Evolutionary conservation across 1,140 invertebrate genomes (phyloP).

Genomic region (Heterodera schachtii): DNA sequence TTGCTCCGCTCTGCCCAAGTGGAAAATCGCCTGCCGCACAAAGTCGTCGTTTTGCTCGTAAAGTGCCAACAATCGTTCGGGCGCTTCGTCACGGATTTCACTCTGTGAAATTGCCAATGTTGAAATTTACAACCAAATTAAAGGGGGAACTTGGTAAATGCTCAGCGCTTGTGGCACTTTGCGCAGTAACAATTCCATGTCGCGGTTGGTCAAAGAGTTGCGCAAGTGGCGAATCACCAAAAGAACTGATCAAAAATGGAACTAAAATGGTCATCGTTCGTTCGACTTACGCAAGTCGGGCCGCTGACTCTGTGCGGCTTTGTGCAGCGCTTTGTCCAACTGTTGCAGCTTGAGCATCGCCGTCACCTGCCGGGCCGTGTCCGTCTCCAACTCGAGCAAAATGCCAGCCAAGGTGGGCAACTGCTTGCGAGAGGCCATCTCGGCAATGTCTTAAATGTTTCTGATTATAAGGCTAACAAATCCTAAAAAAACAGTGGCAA

Average conservation of each 20-base stretch:
- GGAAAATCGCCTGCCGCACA: conserved; percentile 36
- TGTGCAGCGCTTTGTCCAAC: conserved; percentile 37
- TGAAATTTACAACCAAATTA: neutral
- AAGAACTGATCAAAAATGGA: conserved; percentile 36
- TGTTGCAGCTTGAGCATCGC: conserved; percentile 41
- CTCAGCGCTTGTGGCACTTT: conserved; percentile 40
- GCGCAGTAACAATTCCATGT: conserved; percentile 42
- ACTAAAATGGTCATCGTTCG: neutral
- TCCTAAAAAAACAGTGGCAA: conserved; percentile 13
- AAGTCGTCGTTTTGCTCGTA: conserved; percentile 45
- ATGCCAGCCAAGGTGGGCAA: conserved; percentile 29
- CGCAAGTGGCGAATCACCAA: conserved; percentile 39
- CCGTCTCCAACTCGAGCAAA: conserved; percentile 35
- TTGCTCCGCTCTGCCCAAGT: conserved; percentile 32
- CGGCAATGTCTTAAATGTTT: conserved; percentile 30
- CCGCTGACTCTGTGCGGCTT: conserved; percentile 38
- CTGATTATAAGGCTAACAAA: neutral
- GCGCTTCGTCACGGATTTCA: conserved; percentile 39
- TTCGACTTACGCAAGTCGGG: conserved; percentile 39
- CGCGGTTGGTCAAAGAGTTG: conserved; percentile 1
- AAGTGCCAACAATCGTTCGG: conserved; percentile 34
- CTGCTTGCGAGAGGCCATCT: conserved; percentile 33
- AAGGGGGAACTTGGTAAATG: conserved; percentile 26
- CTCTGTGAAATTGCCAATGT: conserved; percentile 25
- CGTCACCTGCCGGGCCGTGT: conserved; percentile 38